Percentiles rank a stretch among this genome's conserved stretches.
phyloP scores from a whole-genome alignment of 2,888 invertebrate species.

The Enoplolaimus lenunculus region DNA sequence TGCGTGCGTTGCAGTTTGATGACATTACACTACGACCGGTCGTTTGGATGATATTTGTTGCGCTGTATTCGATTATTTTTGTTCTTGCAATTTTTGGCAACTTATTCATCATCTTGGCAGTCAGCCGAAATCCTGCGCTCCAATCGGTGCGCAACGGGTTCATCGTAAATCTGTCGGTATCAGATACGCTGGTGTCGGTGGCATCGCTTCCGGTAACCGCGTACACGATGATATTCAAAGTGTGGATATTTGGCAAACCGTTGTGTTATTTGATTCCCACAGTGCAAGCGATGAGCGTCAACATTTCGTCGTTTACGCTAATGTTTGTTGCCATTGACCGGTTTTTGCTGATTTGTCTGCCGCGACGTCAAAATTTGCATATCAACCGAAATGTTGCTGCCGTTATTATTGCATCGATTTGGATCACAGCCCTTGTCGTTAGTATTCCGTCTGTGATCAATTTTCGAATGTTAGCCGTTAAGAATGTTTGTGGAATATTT shows the following conservation, averaged over 20 bases:
- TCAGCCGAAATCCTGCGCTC: slow-evolving; percentile 3
- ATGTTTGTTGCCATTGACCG: slow-evolving; percentile 14
- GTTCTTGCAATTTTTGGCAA: slow-evolving; percentile 5
- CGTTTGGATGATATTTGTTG: background rate
- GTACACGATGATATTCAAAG: slow-evolving; percentile 11
- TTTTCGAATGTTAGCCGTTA: background rate
- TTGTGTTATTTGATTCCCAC: slow-evolving; percentile 9
- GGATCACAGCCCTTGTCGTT: slow-evolving; percentile 9
- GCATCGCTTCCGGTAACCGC: slow-evolving; percentile 9
- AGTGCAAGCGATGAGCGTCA: slow-evolving; percentile 15
- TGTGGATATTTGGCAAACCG: slow-evolving; percentile 12
- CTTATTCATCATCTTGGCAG: background rate
- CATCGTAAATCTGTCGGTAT: slow-evolving; percentile 8
- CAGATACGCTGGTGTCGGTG: background rate
- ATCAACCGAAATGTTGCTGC: slow-evolving; percentile 1
- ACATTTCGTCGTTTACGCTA: slow-evolving; percentile 17
- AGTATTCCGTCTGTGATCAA: slow-evolving; percentile 13
- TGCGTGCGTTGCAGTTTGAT: background rate
- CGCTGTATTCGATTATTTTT: slow-evolving; percentile 7
- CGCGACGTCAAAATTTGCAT: background rate
- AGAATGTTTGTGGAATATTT: slow-evolving; percentile 8
- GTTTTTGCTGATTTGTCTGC: slow-evolving; percentile 1
- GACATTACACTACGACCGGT: background rate
- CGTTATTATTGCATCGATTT: slow-evolving; percentile 3
- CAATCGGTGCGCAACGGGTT: slow-evolving; percentile 11